Evolutionary conservation across 2,797 vertebrate species (phyloP).

Genomic region (Lagocephalus sceleratus): DNA sequence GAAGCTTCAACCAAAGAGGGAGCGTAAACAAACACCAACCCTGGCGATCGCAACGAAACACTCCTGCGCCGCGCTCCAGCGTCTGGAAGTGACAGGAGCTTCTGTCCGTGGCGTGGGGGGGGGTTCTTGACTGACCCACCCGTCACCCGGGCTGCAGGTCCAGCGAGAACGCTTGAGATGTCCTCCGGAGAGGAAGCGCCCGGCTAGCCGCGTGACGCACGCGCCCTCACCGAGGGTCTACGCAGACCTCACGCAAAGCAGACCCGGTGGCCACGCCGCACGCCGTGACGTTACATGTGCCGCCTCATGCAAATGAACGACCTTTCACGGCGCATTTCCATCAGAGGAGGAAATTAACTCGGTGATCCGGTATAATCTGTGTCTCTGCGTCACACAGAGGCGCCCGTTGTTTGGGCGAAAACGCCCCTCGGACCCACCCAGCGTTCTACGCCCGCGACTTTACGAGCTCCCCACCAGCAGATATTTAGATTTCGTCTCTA

Average conservation of each 20-base stretch:
- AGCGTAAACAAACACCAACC: no score
- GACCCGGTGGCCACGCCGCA: constrained; percentile 48
- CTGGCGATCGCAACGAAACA: no score
- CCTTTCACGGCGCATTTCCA: constrained; percentile 60
- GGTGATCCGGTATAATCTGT: constrained; percentile 25
- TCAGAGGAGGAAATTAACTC: constrained; percentile 49
- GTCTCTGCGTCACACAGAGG: constrained; percentile 15
- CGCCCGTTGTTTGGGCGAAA: neutral
- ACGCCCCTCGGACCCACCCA: neutral
- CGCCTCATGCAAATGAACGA: constrained; percentile 59
- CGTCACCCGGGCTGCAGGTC: constrained; percentile 31
- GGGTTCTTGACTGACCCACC: neutral
- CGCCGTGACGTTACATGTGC: constrained; percentile 42
- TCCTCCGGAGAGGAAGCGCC: constrained; percentile 25
- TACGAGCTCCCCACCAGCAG: no score
- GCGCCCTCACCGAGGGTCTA: constrained; percentile 34
- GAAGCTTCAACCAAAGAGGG: no score
- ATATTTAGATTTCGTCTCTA: no score
- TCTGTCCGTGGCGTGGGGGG: no score
- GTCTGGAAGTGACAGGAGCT: no score
- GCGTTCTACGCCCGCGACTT: no score
- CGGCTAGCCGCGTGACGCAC: constrained; percentile 51
- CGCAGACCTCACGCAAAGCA: constrained; percentile 57
- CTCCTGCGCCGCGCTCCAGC: no score
- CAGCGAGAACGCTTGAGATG: constrained; percentile 23